Conservation (phyloP, 2,113 vertebrate genomes). For the Dryoscopus gambensis region DNA sequence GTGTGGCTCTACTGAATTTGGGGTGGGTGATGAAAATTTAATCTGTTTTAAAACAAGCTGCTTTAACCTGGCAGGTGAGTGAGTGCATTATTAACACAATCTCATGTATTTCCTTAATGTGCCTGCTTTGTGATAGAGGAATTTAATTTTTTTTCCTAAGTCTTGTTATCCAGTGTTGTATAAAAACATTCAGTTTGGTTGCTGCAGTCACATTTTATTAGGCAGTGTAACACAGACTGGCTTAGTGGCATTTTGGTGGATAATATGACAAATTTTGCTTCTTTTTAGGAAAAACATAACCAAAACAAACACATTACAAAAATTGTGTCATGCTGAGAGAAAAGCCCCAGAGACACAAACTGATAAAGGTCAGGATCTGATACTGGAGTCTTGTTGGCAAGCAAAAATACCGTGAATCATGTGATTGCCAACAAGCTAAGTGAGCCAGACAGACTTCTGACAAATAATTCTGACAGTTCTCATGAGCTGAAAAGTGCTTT, state of each 20-base stretch:
- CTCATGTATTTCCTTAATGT: not conserved
- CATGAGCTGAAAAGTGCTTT: not conserved
- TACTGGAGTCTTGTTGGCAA: slow-evolving; percentile 1
- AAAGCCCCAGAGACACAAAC: not conserved
- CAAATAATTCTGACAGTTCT: not conserved
- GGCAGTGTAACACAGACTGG: not conserved
- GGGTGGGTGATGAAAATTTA: not conserved
- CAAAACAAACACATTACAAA: not conserved
- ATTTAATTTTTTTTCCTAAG: not conserved
- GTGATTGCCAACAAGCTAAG: not conserved
- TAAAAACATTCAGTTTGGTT: not conserved
- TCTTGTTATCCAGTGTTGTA: not conserved
- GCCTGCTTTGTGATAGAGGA: not conserved
- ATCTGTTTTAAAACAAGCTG: not conserved
- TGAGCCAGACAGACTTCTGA: not conserved
- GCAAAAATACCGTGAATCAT: not conserved
- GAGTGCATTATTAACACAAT: not conserved
- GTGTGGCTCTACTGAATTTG: not conserved
- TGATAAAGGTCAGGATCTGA: slow-evolving; percentile 37
- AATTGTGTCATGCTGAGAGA: not conserved
- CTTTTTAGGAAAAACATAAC: not conserved
- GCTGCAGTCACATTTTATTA: not conserved
- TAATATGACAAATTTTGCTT: not conserved
- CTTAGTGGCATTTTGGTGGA: not conserved
- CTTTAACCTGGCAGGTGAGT: not conserved